phyloP scores from a whole-genome alignment of 2,888 invertebrate genomes.

The Conchocele bisecta region DNA sequence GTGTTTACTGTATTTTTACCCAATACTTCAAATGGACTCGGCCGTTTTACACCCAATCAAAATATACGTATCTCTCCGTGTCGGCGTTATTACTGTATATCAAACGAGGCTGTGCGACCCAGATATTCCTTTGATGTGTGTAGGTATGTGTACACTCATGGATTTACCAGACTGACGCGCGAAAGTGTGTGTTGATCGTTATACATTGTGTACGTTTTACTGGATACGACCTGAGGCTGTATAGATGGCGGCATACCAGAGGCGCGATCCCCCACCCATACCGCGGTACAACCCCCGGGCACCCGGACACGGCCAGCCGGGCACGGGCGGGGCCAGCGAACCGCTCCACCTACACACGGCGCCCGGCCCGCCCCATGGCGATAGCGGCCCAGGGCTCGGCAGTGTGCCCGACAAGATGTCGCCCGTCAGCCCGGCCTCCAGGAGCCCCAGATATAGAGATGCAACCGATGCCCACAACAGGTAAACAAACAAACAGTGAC shows the following conservation, averaged over 20 bases:
- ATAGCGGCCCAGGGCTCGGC: conserved; percentile 39
- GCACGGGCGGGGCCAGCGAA: conserved; percentile 51
- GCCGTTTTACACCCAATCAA: conserved; percentile 48
- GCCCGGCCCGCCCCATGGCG: conserved; percentile 32
- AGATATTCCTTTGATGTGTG: too few relatives aligned
- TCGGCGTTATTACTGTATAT: conserved; percentile 43
- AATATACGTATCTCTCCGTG: conserved; percentile 7
- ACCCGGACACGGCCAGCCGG: conserved; percentile 33
- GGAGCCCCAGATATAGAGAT: conserved; percentile 58
- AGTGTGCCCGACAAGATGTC: conserved; percentile 28
- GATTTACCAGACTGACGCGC: too few relatives aligned
- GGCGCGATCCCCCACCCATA: conserved; percentile 52
- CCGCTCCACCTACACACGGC: conserved; percentile 55
- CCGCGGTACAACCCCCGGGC: conserved; percentile 48
- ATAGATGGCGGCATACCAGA: too few relatives aligned
- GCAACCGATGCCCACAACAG: conserved; percentile 58
- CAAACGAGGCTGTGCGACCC: conserved; percentile 14
- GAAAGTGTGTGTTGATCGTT: too few relatives aligned
- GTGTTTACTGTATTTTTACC: conserved; percentile 13
- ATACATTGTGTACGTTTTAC: too few relatives aligned
- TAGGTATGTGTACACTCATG: too few relatives aligned
- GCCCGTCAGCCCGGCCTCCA: conserved; percentile 52
- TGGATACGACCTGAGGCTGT: too few relatives aligned
- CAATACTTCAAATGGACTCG: conserved; percentile 31
- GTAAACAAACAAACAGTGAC: too few relatives aligned